Conservation (phyloP, 2,797 vertebrate genomes). For the Echiichthys vipera region DNA sequence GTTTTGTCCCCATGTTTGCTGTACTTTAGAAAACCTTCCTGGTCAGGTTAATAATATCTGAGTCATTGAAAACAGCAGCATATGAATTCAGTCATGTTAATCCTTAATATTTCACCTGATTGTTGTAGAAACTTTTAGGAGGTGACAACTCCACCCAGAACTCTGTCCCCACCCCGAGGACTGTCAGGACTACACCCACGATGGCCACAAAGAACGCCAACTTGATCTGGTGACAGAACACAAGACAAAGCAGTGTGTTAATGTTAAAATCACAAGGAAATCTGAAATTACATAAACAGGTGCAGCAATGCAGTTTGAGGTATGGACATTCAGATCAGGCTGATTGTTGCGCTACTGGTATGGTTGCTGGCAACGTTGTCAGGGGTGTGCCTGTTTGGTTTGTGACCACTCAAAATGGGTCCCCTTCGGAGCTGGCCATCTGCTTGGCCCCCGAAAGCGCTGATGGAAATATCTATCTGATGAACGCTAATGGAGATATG, state of each 20-base stretch:
- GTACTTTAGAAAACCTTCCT: not conserved
- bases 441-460: no score
- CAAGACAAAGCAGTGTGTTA: not conserved
- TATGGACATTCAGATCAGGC: no score
- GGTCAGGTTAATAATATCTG: not conserved
- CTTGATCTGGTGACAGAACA: constrained; percentile 81
- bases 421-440: no score
- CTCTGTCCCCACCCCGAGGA: constrained; percentile 91
- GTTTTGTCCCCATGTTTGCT: not conserved
- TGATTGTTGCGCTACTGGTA: no score
- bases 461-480: no score
- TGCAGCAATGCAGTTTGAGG: no score
- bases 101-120: constrained; percentile 72
- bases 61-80: no score
- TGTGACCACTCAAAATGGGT: no score
- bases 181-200: constrained; percentile 88
- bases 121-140: constrained; percentile 85
- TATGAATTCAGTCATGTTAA: not conserved
- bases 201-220: constrained; percentile 88
- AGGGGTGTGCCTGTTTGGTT: no score
- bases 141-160: constrained; percentile 92
- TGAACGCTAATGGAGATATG: no score
- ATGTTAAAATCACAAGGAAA: not conserved
- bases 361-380: no score
- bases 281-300: not conserved